Evolutionary conservation across 2,888 invertebrate genomes (phyloP).

Genomic region (Cephus sareptanus): DNA sequence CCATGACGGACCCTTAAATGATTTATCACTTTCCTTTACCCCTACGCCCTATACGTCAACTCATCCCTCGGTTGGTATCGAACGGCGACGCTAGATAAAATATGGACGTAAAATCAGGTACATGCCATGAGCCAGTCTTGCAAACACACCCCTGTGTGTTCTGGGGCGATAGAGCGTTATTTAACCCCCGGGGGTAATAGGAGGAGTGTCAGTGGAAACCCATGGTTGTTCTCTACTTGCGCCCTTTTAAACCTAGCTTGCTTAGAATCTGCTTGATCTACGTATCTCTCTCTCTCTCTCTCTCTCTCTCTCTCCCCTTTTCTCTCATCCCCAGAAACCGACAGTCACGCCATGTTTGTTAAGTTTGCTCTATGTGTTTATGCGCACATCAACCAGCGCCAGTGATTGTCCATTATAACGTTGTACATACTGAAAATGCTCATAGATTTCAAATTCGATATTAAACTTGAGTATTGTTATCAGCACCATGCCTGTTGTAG

Average conservation of each 20-base stretch:
- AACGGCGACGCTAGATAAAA: slow-evolving; percentile 5
- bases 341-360: slow-evolving; percentile 53
- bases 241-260: slow-evolving; percentile 12
- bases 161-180: slow-evolving; percentile 1
- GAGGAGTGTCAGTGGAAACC: neutral
- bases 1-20: neutral
- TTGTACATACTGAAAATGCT: neutral
- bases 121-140: neutral
- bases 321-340: slow-evolving; percentile 47
- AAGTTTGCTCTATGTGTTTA: slow-evolving; percentile 42
- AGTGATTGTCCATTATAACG: neutral
- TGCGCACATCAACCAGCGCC: slow-evolving; percentile 1
- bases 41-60: neutral
- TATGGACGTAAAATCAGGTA: slow-evolving; percentile 6
- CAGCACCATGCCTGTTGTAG: neutral
- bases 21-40: neutral
- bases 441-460: neutral
- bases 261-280: slow-evolving; percentile 29
- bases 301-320: slow-evolving; percentile 20
- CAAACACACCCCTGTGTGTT: slow-evolving; percentile 6
- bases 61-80: neutral
- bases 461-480: neutral
- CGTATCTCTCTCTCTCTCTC: slow-evolving; percentile 4
- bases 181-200: neutral
- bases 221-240: slow-evolving; percentile 23